Evolutionary conservation across 2,888 invertebrate species (phyloP).

Genomic region (Aelia acuminata): DNA sequence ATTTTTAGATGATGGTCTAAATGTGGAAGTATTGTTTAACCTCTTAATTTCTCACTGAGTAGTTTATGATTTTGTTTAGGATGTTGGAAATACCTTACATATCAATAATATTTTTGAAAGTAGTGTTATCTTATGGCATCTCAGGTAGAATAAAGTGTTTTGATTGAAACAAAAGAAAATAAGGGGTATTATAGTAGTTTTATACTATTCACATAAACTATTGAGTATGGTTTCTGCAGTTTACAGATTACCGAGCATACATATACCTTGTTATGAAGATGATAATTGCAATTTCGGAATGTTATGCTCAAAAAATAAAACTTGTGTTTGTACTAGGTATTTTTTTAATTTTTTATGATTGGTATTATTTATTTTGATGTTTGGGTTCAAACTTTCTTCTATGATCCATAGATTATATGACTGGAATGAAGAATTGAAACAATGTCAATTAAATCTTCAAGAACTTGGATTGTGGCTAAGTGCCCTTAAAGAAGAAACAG

Average conservation of each 20-base stretch:
- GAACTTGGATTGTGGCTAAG: conserved; percentile 55
- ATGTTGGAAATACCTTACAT: background rate
- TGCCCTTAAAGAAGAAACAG: conserved; percentile 59
- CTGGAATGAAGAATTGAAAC: conserved; percentile 59
- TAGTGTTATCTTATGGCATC: background rate
- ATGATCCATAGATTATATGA: conserved; percentile 59
- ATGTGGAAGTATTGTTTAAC: background rate
- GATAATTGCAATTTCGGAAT: conserved; percentile 63
- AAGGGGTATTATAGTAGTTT: background rate
- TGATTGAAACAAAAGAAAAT: background rate
- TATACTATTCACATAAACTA: background rate
- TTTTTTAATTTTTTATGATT: background rate
- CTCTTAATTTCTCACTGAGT: background rate
- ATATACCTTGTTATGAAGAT: conserved; percentile 58
- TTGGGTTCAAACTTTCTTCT: background rate
- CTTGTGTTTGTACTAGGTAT: conserved; percentile 62
- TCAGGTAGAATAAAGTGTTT: conserved; percentile 1
- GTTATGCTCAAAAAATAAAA: conserved; percentile 58
- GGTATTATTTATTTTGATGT: background rate
- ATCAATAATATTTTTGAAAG: background rate
- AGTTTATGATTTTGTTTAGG: background rate
- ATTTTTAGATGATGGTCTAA: conserved; percentile 28
- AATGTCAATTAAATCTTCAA: conserved; percentile 52
- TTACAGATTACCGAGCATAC: conserved; percentile 48
- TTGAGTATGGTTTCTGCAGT: background rate